phyloP scores from a whole-genome alignment of 1,140 invertebrate genomes.

The Philotrypesis tridentata region DNA sequence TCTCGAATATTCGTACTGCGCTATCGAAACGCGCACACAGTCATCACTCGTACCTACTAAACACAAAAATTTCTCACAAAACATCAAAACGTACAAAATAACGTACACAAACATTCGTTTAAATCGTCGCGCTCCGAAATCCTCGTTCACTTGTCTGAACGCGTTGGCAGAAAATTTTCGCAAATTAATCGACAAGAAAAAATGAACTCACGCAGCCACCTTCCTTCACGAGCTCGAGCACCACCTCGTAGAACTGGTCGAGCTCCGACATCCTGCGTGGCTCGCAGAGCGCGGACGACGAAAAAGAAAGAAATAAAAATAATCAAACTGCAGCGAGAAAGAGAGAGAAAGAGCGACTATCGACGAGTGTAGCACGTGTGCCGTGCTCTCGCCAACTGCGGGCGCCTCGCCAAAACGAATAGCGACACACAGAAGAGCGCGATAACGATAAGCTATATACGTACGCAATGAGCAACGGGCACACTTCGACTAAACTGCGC shows the following conservation, averaged over 20 bases:
- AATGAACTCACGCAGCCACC: constrained; percentile 70
- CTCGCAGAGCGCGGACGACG: not conserved
- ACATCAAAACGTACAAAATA: no score
- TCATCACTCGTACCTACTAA: no score
- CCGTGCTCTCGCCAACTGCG: not conserved
- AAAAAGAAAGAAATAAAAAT: not conserved
- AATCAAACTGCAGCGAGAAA: not conserved
- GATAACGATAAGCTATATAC: not conserved
- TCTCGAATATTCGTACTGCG: no score
- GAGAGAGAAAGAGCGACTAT: not conserved
- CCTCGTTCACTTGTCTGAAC: no score
- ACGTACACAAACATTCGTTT: no score
- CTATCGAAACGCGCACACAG: no score
- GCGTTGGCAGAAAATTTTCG: no score
- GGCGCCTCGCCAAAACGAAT: not conserved
- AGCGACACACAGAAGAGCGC: not conserved
- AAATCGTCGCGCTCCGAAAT: no score
- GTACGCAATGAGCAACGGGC: not conserved
- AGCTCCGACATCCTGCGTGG: constrained; percentile 62
- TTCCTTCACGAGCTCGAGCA: constrained; percentile 68
- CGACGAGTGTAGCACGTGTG: not conserved
- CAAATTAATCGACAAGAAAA: not conserved
- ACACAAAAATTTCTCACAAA: no score
- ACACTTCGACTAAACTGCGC: constrained; percentile 29
- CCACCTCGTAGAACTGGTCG: constrained; percentile 71